Conservation (phyloP, 2,113 vertebrate genomes). For the Triplophysa tibetana region DNA sequence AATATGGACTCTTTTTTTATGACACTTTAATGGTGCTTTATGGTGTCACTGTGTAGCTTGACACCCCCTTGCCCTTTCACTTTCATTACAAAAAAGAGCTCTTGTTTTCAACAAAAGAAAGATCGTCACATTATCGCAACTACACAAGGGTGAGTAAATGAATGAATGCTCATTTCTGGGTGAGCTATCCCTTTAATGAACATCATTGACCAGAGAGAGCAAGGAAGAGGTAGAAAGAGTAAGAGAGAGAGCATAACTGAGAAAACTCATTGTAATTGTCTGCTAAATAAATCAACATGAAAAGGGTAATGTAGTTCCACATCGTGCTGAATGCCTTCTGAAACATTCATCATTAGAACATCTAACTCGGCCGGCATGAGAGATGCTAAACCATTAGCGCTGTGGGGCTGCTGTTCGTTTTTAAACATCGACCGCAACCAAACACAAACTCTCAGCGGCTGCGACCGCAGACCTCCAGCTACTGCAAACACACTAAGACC, state of each 20-base stretch:
- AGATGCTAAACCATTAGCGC: slow-evolving; percentile 2
- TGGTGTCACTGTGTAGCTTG: too few species aligned
- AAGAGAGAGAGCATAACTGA: neutral
- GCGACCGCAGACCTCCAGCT: slow-evolving; percentile 16
- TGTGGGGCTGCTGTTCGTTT: slow-evolving; percentile 22
- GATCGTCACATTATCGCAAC: too few species aligned
- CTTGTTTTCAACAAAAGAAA: slow-evolving; percentile 5
- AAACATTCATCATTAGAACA: slow-evolving; percentile 12
- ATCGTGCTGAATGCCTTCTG: slow-evolving; percentile 25
- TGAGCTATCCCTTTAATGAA: slow-evolving; percentile 4
- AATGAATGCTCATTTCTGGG: neutral
- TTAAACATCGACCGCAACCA: slow-evolving; percentile 19
- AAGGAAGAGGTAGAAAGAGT: neutral
- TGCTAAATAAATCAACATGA: neutral
- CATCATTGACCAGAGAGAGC: neutral
- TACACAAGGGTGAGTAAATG: neutral
- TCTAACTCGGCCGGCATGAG: neutral
- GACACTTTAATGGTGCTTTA: too few species aligned
- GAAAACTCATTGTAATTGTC: slow-evolving; percentile 23
- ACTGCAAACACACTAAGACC: slow-evolving; percentile 25
- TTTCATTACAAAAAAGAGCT: too few species aligned
- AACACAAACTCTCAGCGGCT: slow-evolving; percentile 32
- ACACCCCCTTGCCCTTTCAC: too few species aligned
- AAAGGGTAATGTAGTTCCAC: slow-evolving; percentile 15
- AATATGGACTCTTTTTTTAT: too few species aligned